These are phyloP conservation scores for Macrobrachium rosenbergii DNA, from an alignment of 1,140 invertebrate genomes.

Conservation along the genomic window DNA sequence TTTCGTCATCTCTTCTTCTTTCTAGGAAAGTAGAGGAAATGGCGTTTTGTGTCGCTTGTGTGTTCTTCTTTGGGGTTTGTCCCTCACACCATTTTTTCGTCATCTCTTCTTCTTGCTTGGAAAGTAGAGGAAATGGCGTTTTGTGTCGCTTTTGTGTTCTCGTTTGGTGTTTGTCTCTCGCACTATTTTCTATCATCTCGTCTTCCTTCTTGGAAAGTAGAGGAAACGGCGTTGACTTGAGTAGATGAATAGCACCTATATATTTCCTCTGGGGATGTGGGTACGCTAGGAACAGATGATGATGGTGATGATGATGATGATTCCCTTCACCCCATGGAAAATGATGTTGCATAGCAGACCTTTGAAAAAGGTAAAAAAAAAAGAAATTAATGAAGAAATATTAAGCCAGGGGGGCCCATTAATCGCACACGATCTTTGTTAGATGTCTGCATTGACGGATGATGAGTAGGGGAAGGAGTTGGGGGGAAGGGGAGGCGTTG, in stretches of 20 bases:
- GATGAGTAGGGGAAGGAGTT: not conserved
- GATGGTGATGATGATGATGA: no score
- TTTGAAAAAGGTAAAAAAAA: not conserved
- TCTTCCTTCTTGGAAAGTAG: not conserved
- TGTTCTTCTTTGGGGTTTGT: no score
- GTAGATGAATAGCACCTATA: not conserved
- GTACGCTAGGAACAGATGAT: no score
- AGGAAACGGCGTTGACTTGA: slow-evolving; percentile 8
- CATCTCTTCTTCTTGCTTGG: no score
- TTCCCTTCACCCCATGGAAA: not conserved
- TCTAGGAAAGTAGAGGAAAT: slow-evolving; percentile 1
- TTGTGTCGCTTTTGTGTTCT: no score
- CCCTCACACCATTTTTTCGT: no score
- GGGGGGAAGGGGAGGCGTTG: no score
- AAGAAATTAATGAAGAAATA: slow-evolving; percentile 32
- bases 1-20: no score
- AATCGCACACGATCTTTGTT: slow-evolving; percentile 14
- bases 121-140: no score
- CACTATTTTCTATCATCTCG: no score
- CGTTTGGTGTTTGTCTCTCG: no score
- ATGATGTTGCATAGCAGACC: not conserved
- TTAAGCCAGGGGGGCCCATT: slow-evolving; percentile 7
- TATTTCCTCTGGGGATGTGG: not conserved
- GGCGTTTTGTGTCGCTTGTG: not conserved
- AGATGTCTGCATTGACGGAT: slow-evolving; percentile 14